Evolutionary conservation across 2,797 vertebrate species (phyloP).

Genomic region (Alcedo quadribrachys): DNA sequence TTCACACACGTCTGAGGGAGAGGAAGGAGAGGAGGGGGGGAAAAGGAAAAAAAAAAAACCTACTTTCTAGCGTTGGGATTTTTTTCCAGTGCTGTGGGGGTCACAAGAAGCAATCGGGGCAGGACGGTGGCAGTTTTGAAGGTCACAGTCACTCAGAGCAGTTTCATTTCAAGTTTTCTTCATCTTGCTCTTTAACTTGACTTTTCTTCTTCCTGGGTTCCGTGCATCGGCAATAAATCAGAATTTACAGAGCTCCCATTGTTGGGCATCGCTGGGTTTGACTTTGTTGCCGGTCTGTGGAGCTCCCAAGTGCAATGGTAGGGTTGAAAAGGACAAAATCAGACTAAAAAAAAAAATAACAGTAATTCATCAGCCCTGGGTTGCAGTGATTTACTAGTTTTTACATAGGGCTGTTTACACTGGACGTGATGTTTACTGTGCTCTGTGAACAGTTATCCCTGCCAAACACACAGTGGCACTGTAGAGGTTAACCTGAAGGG

Average conservation of each 20-base stretch:
- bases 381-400: background rate
- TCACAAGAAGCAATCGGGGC: background rate
- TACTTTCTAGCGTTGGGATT: background rate
- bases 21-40: too few species aligned
- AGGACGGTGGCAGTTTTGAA: constrained; percentile 25
- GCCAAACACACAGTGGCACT: constrained; percentile 39
- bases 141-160: constrained; percentile 30
- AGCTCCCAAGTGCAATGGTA: background rate
- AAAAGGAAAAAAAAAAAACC: background rate
- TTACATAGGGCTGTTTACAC: background rate
- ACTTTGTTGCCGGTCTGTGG: background rate
- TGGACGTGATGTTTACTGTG: background rate
- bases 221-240: background rate
- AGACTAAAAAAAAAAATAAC: background rate
- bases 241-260: background rate
- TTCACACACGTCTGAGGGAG: background rate
- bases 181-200: background rate
- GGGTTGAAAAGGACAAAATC: constrained; percentile 5
- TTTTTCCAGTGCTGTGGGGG: background rate
- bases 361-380: background rate
- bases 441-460: background rate
- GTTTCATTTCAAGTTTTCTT: constrained; percentile 39
- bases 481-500: constrained; percentile 68
- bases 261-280: constrained; percentile 11
- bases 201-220: background rate